Conservation (phyloP, 2,113 vertebrate species). For the Pelusios castaneus region DNA sequence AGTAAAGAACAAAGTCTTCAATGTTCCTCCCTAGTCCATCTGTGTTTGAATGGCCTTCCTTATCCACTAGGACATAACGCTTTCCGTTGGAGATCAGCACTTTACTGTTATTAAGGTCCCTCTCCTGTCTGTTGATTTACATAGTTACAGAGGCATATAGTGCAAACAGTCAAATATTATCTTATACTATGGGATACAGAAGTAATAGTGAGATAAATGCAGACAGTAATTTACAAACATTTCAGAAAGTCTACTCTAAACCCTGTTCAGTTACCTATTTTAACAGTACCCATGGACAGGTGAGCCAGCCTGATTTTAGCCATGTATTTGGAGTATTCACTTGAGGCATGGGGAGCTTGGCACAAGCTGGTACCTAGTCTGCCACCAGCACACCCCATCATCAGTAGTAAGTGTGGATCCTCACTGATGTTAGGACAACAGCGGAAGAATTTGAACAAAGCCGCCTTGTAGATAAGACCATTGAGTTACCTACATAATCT, state of each 20-base stretch:
- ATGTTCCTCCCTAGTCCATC: neutral
- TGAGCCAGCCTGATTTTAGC: neutral
- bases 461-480: neutral
- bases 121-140: neutral
- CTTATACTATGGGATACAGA: neutral
- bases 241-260: neutral
- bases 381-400: neutral
- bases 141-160: neutral
- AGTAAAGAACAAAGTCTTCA: neutral
- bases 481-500: neutral
- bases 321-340: neutral
- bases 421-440: neutral
- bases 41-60: neutral
- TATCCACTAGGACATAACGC: neutral
- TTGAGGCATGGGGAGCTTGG: neutral
- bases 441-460: neutral
- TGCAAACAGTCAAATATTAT: neutral
- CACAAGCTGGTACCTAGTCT: neutral
- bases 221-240: neutral
- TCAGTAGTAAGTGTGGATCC: neutral
- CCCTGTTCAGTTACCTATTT: neutral
- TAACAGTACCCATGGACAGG: neutral
- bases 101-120: neutral
- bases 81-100: neutral
- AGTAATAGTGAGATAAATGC: neutral